Evolutionary conservation across 1,140 invertebrate genomes (phyloP), one percentile per base, ranked within the genome.

Genomic region (Drosophila seguyi): DNA sequence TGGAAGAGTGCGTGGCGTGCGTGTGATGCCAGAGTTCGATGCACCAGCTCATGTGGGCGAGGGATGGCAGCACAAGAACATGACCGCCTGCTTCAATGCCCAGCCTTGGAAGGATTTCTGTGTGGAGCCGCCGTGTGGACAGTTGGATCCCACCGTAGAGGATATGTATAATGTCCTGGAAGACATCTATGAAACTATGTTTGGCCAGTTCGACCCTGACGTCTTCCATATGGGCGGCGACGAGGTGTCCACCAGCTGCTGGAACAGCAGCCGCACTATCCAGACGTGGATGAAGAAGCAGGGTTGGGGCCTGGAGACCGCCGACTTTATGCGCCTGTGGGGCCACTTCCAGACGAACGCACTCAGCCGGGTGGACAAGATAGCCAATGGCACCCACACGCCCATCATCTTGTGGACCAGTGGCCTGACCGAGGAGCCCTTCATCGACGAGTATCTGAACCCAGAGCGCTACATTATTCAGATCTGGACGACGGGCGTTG

Each of bases 161-260:
- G 94, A 94, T 41, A 93, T 97, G 50, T 98, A 97, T 77, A 94
- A 96, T 42, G 93, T 96, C 20, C 92, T 98, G 6, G 94, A 95
- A 84, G 95, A 95, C 68, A 95, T 97, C 53, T 96, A 96, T 78
- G 82, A 80, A 0, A 96, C 96, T 52, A 96, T 96, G 95, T 92
- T 95, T 10, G 92, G 94, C 73, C 93, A 94, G 20, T 91, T 87
- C 45, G 48, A 97, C 80, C 95, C 96, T 0, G 96, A 97, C 80
- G 93, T 98, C 0, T 98, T 98, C 91, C 97, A 98, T 82, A 97
- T 98, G 96, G 97, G 97, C 25, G 97, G 97, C 0, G 97, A 98
- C 85, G 97, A 98, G 88, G 96, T 97, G 0, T 95, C 94, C 45
- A 92, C 95, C 16, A 93, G 93, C 31, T 98, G 97, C 85, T 98